phyloP scores from a whole-genome alignment of 2,113 vertebrate genomes.

The Eclectus roratus region DNA sequence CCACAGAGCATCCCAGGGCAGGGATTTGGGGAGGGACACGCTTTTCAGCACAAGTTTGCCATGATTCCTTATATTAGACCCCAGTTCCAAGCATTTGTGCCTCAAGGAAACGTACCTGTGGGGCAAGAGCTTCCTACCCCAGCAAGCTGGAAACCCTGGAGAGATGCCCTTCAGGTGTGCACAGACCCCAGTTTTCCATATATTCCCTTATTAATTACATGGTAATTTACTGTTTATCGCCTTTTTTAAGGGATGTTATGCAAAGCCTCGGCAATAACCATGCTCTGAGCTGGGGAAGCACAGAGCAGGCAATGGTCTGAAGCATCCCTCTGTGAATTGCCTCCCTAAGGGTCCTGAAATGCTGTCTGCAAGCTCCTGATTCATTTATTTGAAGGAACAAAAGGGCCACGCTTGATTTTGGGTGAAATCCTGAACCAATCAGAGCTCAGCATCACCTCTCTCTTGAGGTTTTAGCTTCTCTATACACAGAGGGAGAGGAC shows the following conservation, averaged over 20 bases:
- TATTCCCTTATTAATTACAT: fast-evolving
- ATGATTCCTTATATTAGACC: too few relatives aligned
- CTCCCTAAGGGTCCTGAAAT: too few relatives aligned
- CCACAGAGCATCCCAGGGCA: background rate
- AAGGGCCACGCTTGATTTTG: background rate
- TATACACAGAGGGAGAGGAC: fast-evolving
- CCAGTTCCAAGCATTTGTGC: fast-evolving
- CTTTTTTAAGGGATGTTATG: background rate
- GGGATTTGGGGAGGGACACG: background rate
- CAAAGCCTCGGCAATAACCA: fast-evolving
- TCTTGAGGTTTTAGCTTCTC: background rate
- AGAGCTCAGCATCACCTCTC: background rate
- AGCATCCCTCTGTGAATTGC: fast-evolving
- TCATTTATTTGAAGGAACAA: background rate
- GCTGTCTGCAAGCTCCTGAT: fast-evolving
- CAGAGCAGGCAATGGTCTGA: fast-evolving
- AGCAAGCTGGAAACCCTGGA: fast-evolving
- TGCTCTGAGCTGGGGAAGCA: fast-evolving
- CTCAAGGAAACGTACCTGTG: fast-evolving
- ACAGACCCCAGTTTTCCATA: fast-evolving
- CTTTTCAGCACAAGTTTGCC: background rate
- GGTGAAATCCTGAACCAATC: background rate
- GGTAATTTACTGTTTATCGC: too few relatives aligned
- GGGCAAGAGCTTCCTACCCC: background rate
- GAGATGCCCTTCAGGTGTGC: too few relatives aligned